Evolutionary conservation across 2,888 invertebrate species (phyloP), one percentile per base, ranked within the genome.

Genomic region (Neoaliturus tenellus): DNA sequence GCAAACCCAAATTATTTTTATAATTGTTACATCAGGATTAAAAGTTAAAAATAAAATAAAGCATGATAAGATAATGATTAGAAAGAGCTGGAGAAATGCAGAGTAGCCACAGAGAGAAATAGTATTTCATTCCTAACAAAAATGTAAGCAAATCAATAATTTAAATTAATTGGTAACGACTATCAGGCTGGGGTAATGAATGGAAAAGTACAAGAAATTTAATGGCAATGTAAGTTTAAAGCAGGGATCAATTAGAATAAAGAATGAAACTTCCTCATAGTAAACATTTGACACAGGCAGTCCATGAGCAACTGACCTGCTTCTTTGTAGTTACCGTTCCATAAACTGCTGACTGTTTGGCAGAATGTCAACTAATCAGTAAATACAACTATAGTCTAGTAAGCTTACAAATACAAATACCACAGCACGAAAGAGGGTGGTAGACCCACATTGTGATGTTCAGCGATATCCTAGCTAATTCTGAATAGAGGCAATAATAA

Each of bases 91-190:
- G n/a, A n/a, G n/a, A n/a, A n/a, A n/a, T n/a, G n/a, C n/a, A n/a
- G n/a, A n/a, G n/a, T n/a, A n/a, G n/a, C n/a, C n/a, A n/a, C n/a
- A 39, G 12, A 12, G 39, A 39, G 39, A 39, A 39, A 39, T 39
- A 39, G 39, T 39, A 8, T 20, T 4, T 25, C 20, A 58, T 25
- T 48, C 44, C 33, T 90, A 90, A 80, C 62, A 62, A 62, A 62
- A 62, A 62, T 31, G 31, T 14, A 28, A 62, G 62, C 14, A 62
- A 62, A 62, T 14, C 23, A 62, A 28, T 14, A 28, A 2, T 8
- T 31, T 14, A 62, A 62, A 62, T 28, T 25, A 62, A 62, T 12
- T 62, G 62, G 17, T 62, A 51, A 62, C 62, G 17, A 31, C 62
- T 62, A 25, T 31, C 6, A 62, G 31, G 62, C 4, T 5, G 23